These are phyloP conservation scores for Holocentrus rufus DNA, from an alignment of 2,797 vertebrate species.

Conservation along the genomic window DNA sequence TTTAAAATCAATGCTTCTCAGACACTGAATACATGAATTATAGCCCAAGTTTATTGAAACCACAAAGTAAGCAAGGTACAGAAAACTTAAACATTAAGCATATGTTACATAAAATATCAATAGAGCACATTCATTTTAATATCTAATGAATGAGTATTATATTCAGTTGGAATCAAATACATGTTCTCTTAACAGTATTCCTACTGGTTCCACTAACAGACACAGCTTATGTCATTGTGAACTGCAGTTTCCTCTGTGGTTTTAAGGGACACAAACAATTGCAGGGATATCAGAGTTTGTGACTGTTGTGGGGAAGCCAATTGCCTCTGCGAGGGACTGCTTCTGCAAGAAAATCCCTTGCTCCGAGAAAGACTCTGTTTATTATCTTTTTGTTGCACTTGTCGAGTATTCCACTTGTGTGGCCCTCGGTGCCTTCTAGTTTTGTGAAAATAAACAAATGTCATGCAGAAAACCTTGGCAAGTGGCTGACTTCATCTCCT, in stretches of 20 bases:
- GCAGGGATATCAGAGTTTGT: neutral
- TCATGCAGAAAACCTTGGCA: slow-evolving; percentile 48
- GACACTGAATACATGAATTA: neutral
- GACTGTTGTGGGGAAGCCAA: neutral
- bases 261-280: slow-evolving; percentile 7
- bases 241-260: neutral
- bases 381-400: slow-evolving; percentile 60
- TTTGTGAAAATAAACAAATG: slow-evolving; percentile 65
- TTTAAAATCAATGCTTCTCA: neutral
- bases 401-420: slow-evolving; percentile 62
- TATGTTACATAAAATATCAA: neutral
- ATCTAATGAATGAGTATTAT: neutral
- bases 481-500: slow-evolving; percentile 31
- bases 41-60: neutral
- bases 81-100: neutral
- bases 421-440: slow-evolving; percentile 41
- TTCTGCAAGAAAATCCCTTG: slow-evolving; percentile 26
- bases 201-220: neutral
- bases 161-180: neutral
- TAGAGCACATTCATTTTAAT: neutral
- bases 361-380: slow-evolving; percentile 41
- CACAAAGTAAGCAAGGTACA: neutral
- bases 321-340: slow-evolving; percentile 3
- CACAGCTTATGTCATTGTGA: too few relatives aligned
- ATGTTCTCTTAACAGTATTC: neutral